Percentiles rank a stretch among this genome's conserved stretches.
Conservation (phyloP, 2,797 vertebrate species). For the Sandelia bainsii region DNA sequence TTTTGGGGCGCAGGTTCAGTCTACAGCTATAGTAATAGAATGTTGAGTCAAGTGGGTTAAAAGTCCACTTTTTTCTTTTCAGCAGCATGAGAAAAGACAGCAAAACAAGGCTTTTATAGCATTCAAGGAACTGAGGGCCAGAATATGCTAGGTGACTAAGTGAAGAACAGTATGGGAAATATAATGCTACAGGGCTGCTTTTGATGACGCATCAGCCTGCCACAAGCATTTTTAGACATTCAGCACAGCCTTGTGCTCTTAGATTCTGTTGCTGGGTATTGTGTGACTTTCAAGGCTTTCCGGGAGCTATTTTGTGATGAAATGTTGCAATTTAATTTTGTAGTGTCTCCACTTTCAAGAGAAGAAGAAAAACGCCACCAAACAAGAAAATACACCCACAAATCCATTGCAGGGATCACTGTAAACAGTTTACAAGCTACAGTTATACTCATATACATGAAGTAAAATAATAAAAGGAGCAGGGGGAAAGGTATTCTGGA, state of each 20-base stretch:
- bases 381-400: background rate
- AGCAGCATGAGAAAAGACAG: slow-evolving; percentile 25
- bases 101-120: slow-evolving; percentile 18
- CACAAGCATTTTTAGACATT: slow-evolving; percentile 33
- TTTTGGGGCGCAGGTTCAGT: slow-evolving; percentile 39
- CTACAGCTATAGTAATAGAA: slow-evolving; percentile 42
- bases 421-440: background rate
- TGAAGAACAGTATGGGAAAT: slow-evolving; percentile 34
- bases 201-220: slow-evolving; percentile 47
- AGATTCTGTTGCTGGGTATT: slow-evolving; percentile 3
- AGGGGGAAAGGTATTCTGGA: background rate
- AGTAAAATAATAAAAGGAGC: background rate
- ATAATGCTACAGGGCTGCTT: slow-evolving; percentile 38
- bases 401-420: background rate
- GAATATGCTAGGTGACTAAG: slow-evolving; percentile 37
- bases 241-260: slow-evolving; percentile 13
- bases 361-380: slow-evolving; percentile 1
- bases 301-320: slow-evolving; percentile 15
- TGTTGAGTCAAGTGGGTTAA: slow-evolving; percentile 50
- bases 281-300: slow-evolving; percentile 16
- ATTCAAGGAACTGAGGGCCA: slow-evolving; percentile 15
- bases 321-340: background rate
- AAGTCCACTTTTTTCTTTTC: slow-evolving; percentile 41
- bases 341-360: slow-evolving; percentile 10
- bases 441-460: background rate